Conservation (phyloP, 2,113 vertebrate genomes). For the Otocyon megalotis region DNA sequence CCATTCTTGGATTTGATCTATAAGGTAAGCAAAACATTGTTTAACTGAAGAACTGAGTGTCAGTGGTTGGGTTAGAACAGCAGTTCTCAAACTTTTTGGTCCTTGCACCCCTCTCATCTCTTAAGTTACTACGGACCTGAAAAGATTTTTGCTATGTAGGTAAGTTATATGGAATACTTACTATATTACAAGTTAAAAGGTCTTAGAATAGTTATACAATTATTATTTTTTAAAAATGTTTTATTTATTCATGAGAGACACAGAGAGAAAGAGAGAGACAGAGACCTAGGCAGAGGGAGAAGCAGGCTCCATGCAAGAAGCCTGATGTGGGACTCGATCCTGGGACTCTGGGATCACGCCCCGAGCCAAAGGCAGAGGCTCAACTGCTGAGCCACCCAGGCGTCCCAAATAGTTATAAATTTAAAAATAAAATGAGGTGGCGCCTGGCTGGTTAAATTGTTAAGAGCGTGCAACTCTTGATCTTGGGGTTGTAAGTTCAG, state of each 20-base stretch:
- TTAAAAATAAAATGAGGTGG: constrained; percentile 26
- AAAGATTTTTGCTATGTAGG: background rate
- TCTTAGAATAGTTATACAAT: constrained; percentile 31
- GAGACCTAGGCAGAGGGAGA: too few relatives aligned
- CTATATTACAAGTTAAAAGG: background rate
- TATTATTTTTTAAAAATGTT: background rate
- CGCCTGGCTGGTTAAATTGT: background rate
- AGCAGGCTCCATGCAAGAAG: too few relatives aligned
- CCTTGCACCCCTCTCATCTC: background rate
- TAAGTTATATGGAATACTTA: background rate
- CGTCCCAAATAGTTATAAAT: background rate
- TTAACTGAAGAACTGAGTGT: background rate
- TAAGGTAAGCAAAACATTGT: background rate
- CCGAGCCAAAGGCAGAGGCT: too few relatives aligned
- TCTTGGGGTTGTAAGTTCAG: background rate
- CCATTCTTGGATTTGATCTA: background rate
- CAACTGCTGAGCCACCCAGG: too few relatives aligned
- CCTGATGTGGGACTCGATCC: too few relatives aligned
- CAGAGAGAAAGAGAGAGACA: too few relatives aligned
- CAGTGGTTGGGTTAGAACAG: constrained; percentile 34
- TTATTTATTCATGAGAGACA: too few relatives aligned
- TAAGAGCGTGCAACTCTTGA: background rate
- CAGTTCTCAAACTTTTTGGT: constrained; percentile 19
- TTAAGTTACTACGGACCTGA: background rate
- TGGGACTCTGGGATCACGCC: too few relatives aligned